These are phyloP conservation scores for Dolichopus griseipennis DNA, from an alignment of 2,888 invertebrate species.

Conservation along the genomic window DNA sequence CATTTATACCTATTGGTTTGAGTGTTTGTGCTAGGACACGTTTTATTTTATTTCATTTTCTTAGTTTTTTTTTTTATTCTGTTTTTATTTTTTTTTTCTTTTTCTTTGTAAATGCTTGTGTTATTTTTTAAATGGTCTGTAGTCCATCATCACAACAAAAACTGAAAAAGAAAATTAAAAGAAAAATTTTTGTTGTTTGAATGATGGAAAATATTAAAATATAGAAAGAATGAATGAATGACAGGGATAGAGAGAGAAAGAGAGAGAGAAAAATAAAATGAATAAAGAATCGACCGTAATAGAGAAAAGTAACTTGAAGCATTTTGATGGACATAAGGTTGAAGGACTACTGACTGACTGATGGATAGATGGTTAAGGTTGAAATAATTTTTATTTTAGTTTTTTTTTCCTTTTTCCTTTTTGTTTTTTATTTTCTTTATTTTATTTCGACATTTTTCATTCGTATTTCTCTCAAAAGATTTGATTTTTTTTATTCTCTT, in stretches of 20 bases:
- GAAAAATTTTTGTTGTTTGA: not conserved
- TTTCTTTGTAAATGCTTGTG: not conserved
- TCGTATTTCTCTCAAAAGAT: not conserved
- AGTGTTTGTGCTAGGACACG: not conserved
- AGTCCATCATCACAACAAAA: not conserved
- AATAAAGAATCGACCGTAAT: not conserved
- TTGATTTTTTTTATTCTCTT: not conserved
- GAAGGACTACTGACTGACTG: not conserved
- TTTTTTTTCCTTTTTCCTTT: not conserved
- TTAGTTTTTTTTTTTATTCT: not conserved
- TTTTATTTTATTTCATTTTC: not conserved
- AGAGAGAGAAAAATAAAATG: too few relatives aligned
- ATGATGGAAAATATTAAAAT: not conserved
- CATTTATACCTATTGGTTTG: not conserved
- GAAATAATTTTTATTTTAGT: not conserved
- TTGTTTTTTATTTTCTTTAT: not conserved
- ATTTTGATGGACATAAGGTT: slow-evolving; percentile 6
- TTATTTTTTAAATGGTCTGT: slow-evolving; percentile 4
- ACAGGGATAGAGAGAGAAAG: too few relatives aligned
- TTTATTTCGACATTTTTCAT: not conserved
- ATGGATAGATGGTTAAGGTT: slow-evolving; percentile 6
- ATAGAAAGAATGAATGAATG: too few relatives aligned
- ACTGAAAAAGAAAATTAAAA: not conserved
- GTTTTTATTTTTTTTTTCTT: not conserved
- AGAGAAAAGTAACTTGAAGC: not conserved